phyloP scores from a whole-genome alignment of 2,113 vertebrate species.

The Mellivora capensis region DNA sequence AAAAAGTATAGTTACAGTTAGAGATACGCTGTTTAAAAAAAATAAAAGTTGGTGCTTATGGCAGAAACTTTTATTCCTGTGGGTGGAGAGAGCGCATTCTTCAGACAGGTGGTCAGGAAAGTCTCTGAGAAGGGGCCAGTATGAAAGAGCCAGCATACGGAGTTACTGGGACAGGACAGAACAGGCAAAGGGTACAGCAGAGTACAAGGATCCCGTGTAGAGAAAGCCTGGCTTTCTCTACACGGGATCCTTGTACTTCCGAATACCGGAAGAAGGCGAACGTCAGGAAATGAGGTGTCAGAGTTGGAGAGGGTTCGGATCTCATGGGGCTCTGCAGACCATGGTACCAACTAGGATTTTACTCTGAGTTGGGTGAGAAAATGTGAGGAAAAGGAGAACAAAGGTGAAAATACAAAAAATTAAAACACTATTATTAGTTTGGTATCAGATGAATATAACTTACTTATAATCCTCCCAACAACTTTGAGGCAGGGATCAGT shows the following conservation, averaged over 20 bases:
- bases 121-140: neutral
- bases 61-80: neutral
- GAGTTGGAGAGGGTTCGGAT: neutral
- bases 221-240: no score
- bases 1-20: neutral
- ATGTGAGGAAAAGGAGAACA: neutral
- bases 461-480: neutral
- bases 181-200: neutral
- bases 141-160: neutral
- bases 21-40: neutral
- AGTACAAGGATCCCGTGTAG: neutral
- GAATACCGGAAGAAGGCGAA: accelerated
- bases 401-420: neutral
- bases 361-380: neutral
- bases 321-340: neutral
- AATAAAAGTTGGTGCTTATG: neutral
- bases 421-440: neutral
- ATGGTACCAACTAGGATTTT: neutral
- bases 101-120: neutral
- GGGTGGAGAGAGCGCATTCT: neutral
- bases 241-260: no score
- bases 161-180: neutral
- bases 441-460: neutral
- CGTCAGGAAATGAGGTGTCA: neutral
- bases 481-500: neutral